Evolutionary conservation across 1,140 invertebrate genomes (phyloP).

Genomic region (Melanaphis sacchari): DNA sequence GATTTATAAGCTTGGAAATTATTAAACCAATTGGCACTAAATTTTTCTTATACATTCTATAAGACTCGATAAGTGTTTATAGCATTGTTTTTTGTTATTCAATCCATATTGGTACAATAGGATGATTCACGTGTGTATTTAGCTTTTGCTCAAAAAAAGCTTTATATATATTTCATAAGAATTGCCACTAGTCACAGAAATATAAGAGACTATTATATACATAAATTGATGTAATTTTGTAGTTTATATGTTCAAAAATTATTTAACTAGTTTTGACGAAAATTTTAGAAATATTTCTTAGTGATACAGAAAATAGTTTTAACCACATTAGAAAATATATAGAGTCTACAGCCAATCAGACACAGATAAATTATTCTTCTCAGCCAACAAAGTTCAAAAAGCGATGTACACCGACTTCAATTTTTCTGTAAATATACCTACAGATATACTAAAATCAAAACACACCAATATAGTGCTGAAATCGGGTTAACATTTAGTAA

Average conservation of each 20-base stretch:
- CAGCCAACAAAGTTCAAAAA: not conserved
- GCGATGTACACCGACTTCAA: not conserved
- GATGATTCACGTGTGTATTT: not conserved
- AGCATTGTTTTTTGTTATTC: not conserved
- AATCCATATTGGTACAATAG: not conserved
- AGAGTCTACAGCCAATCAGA: not conserved
- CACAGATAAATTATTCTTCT: not conserved
- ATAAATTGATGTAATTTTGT: not conserved
- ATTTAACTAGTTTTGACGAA: not conserved
- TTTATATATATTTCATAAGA: not conserved
- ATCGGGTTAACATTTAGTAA: not conserved
- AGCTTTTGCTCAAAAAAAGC: accelerated
- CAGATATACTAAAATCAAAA: no score
- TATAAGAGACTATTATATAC: no score
- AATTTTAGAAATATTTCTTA: not conserved
- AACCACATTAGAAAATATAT: not conserved
- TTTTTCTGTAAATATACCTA: no score
- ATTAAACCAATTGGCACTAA: not conserved
- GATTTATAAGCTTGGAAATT: not conserved
- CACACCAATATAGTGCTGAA: not conserved
- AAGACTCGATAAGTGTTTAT: not conserved
- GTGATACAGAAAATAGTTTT: not conserved
- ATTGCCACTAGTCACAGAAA: not conserved
- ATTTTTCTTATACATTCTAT: accelerated
- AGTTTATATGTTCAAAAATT: not conserved